phyloP scores from a whole-genome alignment of 2,113 vertebrate species.

The Suncus etruscus region DNA sequence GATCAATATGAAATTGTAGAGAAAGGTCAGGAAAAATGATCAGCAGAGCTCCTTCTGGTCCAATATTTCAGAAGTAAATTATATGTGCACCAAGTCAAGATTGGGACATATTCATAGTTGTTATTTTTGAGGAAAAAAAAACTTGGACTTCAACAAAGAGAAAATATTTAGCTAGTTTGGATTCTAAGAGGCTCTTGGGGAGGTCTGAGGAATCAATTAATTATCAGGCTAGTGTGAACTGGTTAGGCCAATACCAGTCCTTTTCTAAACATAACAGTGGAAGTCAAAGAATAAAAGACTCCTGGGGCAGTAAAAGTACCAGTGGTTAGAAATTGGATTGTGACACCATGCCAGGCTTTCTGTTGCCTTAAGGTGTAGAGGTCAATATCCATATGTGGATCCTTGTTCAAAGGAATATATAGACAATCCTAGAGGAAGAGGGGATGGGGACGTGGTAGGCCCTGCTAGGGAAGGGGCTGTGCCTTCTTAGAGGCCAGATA shows the following conservation, averaged over 20 bases:
- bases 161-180: conserved; percentile 20
- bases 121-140: conserved; percentile 12
- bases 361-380: not conserved
- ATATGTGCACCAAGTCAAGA: not conserved
- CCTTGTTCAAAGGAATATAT: no score
- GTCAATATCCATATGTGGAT: not conserved
- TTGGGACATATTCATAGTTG: not conserved
- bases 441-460: no score
- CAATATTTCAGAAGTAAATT: conserved; percentile 26
- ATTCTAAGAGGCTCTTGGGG: not conserved
- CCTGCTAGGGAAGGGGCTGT: not conserved
- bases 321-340: not conserved
- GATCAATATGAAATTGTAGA: not conserved
- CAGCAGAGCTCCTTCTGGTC: not conserved
- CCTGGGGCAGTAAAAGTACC: not conserved
- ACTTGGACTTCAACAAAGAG: conserved; percentile 22
- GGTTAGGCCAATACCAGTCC: not conserved
- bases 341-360: not conserved
- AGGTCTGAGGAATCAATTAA: not conserved
- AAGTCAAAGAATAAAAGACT: not conserved
- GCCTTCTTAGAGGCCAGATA: not conserved
- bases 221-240: not conserved
- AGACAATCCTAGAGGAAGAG: no score
- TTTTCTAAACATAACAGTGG: not conserved
- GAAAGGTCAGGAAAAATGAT: not conserved